Conservation (phyloP, 2,797 vertebrate species). For the Cossypha heuglini region DNA sequence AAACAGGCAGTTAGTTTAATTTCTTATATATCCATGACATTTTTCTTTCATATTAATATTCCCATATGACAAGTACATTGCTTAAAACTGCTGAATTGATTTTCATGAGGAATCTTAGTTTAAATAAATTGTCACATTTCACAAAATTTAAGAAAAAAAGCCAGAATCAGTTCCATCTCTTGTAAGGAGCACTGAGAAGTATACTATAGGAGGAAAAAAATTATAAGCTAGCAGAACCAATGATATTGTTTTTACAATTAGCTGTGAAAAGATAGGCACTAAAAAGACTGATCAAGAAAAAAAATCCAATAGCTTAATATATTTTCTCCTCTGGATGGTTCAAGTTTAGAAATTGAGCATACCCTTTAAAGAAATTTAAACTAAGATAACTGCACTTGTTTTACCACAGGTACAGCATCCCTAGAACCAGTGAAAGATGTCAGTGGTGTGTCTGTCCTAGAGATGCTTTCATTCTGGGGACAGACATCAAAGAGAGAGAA, state of each 20-base stretch:
- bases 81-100: constrained; percentile 46
- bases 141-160: not conserved
- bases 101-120: constrained; percentile 48
- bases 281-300: not conserved
- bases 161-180: not conserved
- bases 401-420: not conserved
- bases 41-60: constrained; percentile 65
- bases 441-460: not conserved
- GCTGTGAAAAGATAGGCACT: not conserved
- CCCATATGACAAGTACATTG: constrained; percentile 32
- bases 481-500: not conserved
- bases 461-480: not conserved
- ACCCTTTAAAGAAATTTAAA: not conserved
- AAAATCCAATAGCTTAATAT: not conserved
- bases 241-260: not conserved
- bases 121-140: constrained; percentile 35
- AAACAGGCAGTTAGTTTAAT: constrained; percentile 34
- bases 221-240: not conserved
- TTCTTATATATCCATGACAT: constrained; percentile 40
- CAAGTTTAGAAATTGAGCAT: not conserved
- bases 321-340: not conserved
- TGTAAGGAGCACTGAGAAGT: not conserved
- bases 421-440: not conserved
- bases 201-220: not conserved
- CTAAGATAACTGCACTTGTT: not conserved